phyloP scores from a whole-genome alignment of 2,113 vertebrate genomes.

The Notiomystis cincta region DNA sequence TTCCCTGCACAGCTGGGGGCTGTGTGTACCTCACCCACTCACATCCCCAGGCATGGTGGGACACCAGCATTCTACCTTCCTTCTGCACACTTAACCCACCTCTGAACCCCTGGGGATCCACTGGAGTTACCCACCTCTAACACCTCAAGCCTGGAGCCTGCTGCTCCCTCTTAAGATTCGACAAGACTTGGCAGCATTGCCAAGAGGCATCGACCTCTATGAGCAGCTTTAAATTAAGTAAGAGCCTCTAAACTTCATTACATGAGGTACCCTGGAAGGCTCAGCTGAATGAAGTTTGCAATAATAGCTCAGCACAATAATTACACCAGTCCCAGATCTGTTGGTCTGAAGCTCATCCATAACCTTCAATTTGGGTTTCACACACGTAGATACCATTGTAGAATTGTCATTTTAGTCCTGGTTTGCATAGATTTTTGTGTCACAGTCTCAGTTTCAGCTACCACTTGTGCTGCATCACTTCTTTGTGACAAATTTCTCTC shows the following conservation, averaged over 20 bases:
- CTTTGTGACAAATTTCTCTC: not conserved
- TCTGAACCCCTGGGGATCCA: not conserved
- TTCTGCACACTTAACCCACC: not conserved
- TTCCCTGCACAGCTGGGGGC: not conserved
- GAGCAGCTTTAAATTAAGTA: conserved; percentile 43
- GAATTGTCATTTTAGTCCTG: conserved; percentile 41
- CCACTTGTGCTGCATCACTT: not conserved
- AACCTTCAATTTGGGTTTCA: conserved; percentile 35
- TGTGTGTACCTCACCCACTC: not conserved
- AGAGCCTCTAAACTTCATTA: conserved; percentile 55
- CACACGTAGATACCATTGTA: not conserved
- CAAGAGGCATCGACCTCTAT: not conserved
- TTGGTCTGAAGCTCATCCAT: conserved; percentile 18
- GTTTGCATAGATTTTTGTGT: conserved; percentile 7
- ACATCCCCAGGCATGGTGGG: not conserved
- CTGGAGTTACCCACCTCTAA: not conserved
- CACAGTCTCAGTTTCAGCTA: not conserved
- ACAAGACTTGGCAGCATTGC: conserved; percentile 26
- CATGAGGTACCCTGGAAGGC: conserved; percentile 13
- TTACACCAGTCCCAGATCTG: not conserved
- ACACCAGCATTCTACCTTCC: not conserved
- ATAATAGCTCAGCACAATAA: conserved; percentile 26
- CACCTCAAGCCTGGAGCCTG: not conserved
- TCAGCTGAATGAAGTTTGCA: conserved; percentile 13
- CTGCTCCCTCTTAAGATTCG: not conserved